These are phyloP conservation scores for Parapsyche elsis DNA, from an alignment of 1,140 invertebrate species.

Conservation along the genomic window DNA sequence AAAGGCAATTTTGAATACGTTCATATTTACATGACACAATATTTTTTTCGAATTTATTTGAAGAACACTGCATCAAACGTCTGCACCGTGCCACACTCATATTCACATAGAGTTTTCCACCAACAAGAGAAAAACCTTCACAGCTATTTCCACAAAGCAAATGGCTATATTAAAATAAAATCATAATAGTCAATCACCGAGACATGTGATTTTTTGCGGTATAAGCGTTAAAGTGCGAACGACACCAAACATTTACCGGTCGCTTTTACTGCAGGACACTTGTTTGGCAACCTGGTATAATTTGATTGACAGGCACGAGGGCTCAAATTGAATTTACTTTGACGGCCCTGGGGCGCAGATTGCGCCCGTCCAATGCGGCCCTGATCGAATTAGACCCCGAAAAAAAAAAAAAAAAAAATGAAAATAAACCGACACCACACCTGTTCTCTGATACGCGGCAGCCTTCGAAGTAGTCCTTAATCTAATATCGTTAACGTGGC, in stretches of 20 bases:
- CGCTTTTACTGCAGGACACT: slow-evolving; percentile 6
- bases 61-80: no score
- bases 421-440: not conserved
- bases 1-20: no score
- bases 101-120: no score
- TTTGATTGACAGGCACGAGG: slow-evolving; percentile 9
- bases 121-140: no score
- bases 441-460: not conserved
- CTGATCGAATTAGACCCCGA: slow-evolving; percentile 6
- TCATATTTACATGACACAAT: no score
- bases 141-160: no score
- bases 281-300: slow-evolving; percentile 1
- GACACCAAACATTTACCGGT: not conserved
- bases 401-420: not conserved
- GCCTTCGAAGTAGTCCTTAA: not conserved
- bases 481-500: not conserved
- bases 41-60: no score
- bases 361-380: not conserved
- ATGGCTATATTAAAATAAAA: no score
- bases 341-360: not conserved
- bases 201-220: no score
- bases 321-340: slow-evolving; percentile 1
- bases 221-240: not conserved
- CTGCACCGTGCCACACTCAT: no score
- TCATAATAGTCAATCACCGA: no score